These are phyloP conservation scores for Chaenodraco wilsoni DNA, from an alignment of 2,797 vertebrate genomes.

Conservation along the genomic window DNA sequence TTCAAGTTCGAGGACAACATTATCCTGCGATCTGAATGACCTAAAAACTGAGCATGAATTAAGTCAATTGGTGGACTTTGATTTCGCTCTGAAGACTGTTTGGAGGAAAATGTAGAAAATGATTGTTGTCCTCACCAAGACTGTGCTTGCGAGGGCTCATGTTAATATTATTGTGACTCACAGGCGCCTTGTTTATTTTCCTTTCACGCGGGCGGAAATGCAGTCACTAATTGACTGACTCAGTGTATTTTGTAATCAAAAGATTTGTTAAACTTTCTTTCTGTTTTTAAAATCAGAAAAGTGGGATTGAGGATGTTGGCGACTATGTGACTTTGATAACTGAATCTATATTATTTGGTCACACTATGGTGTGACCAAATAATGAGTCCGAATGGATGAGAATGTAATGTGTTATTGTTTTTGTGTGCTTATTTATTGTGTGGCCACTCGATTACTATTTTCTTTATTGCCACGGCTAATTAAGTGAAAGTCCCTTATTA, in stretches of 20 bases:
- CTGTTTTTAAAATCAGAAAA: constrained; percentile 59
- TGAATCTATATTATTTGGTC: constrained; percentile 58
- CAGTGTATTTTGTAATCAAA: constrained; percentile 78
- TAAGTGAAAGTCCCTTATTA: constrained; percentile 48
- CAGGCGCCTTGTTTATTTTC: constrained; percentile 53
- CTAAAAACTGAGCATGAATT: constrained; percentile 56
- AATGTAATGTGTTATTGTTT: constrained; percentile 71
- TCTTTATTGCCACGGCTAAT: constrained; percentile 57
- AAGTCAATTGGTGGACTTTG: constrained; percentile 42
- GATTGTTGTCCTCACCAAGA: constrained; percentile 38
- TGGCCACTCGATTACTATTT: constrained; percentile 74
- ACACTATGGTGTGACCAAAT: constrained; percentile 76
- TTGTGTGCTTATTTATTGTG: constrained; percentile 82
- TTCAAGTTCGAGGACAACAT: constrained; percentile 85
- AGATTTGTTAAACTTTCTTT: constrained; percentile 51
- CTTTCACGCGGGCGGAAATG: constrained; percentile 35
- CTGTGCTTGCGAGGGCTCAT: constrained; percentile 47
- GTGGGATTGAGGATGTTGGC: constrained; percentile 21
- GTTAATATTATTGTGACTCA: constrained; percentile 58
- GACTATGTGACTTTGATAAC: constrained; percentile 51
- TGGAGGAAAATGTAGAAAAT: constrained; percentile 16
- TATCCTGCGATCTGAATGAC: constrained; percentile 48
- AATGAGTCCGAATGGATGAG: constrained; percentile 66
- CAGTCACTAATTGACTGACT: constrained; percentile 61
- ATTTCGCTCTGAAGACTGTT: constrained; percentile 39